Conservation (phyloP, 2,888 invertebrate species). For the Mylabris sibirica region DNA sequence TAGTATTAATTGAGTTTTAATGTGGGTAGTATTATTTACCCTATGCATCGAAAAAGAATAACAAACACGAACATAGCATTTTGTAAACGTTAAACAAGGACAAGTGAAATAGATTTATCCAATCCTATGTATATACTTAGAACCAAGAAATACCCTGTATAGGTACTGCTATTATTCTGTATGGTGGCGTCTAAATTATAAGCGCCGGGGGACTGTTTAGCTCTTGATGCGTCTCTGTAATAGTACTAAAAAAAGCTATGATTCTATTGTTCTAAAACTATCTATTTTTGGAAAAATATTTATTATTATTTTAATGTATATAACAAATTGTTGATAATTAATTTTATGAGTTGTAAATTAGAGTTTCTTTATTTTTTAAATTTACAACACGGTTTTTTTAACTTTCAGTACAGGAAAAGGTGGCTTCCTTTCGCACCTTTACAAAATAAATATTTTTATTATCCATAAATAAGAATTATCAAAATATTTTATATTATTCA, state of each 20-base stretch:
- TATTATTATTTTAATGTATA: neutral
- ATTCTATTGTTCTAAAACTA: neutral
- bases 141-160: too few relatives aligned
- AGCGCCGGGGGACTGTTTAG: too few relatives aligned
- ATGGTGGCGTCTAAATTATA: too few relatives aligned
- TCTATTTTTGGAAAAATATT: neutral
- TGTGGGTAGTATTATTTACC: too few relatives aligned
- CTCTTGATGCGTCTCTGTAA: neutral
- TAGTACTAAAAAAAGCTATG: neutral
- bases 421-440: conserved; percentile 1
- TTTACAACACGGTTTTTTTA: neutral
- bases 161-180: too few relatives aligned
- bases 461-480: neutral
- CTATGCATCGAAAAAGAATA: too few relatives aligned
- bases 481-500: neutral
- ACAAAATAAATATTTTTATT: conserved; percentile 4
- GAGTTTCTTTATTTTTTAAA: conserved; percentile 4
- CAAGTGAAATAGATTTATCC: too few relatives aligned
- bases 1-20: too few relatives aligned
- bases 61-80: too few relatives aligned
- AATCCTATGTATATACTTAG: too few relatives aligned
- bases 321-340: conserved; percentile 4
- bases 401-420: neutral
- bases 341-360: conserved; percentile 2
- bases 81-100: too few relatives aligned